Evolutionary conservation across 2,113 vertebrate species (phyloP).

Genomic region (Ciconia stormi): DNA sequence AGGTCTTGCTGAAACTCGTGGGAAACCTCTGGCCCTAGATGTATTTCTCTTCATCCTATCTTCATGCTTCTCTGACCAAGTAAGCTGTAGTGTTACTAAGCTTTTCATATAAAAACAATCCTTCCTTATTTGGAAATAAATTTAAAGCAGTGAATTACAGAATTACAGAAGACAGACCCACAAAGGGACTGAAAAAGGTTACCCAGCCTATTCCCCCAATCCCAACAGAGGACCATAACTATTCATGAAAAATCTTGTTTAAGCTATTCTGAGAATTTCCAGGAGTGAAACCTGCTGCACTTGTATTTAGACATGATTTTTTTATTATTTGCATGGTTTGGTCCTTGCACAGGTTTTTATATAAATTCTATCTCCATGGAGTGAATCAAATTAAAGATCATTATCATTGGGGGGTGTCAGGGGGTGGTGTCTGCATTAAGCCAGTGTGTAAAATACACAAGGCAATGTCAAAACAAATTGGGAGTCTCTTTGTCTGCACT

Average conservation of each 20-base stretch:
- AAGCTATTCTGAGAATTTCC: not conserved
- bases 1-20: not conserved
- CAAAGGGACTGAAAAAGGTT: not conserved
- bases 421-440: not conserved
- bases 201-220: not conserved
- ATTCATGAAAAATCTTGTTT: not conserved
- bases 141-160: not conserved
- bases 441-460: not conserved
- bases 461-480: not conserved
- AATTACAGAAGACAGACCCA: not conserved
- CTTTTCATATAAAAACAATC: not conserved
- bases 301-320: not conserved
- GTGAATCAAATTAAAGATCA: not conserved
- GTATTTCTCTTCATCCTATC: not conserved
- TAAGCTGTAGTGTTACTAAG: not conserved
- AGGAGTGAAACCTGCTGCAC: not conserved
- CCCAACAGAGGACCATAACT: not conserved
- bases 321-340: not conserved
- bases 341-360: not conserved
- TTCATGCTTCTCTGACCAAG: not conserved
- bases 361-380: not conserved
- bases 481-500: not conserved
- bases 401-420: not conserved
- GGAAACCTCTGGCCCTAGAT: not conserved
- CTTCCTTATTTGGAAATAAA: not conserved